Percentiles rank a stretch among this genome's conserved stretches.
Evolutionary conservation across 2,113 vertebrate genomes (phyloP).

Genomic region (Gopherus evgoodei): DNA sequence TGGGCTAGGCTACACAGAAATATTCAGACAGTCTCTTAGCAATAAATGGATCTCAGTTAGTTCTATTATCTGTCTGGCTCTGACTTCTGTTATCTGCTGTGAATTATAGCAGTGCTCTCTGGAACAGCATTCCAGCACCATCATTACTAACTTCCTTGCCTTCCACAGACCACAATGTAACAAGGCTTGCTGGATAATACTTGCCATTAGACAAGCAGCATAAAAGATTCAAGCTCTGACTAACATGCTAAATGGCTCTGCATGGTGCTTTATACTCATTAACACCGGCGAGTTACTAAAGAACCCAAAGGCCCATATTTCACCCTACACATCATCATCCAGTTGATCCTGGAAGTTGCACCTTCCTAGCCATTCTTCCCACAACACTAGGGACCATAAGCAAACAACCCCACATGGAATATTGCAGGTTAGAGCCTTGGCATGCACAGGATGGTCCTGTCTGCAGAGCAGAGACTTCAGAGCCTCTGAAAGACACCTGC

Average conservation of each 20-base stretch:
- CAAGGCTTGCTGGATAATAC: constrained; percentile 77
- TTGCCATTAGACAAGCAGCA: constrained; percentile 79
- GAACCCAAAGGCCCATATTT: constrained; percentile 56
- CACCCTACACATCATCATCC: constrained; percentile 19
- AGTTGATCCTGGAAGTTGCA: constrained; percentile 44
- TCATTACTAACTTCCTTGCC: constrained; percentile 81
- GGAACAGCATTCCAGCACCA: constrained; percentile 79
- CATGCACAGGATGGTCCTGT: background rate
- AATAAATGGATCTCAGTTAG: constrained; percentile 82
- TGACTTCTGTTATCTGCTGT: constrained; percentile 80
- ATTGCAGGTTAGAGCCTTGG: background rate
- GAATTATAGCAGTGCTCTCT: constrained; percentile 80
- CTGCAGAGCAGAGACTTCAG: background rate
- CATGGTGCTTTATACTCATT: constrained; percentile 75
- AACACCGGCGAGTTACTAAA: constrained; percentile 75
- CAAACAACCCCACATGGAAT: background rate
- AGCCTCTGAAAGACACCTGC: background rate
- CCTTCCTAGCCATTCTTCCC: background rate
- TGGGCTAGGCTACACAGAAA: constrained; percentile 74
- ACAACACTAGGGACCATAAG: background rate
- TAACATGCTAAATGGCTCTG: constrained; percentile 77
- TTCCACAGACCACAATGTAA: constrained; percentile 72
- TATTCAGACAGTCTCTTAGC: constrained; percentile 84
- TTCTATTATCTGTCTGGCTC: constrained; percentile 83
- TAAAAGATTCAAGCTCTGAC: constrained; percentile 82